Evolutionary conservation across 2,113 vertebrate genomes (phyloP).

Genomic region (western clawed frog (Xenopus tropicalis)): UCB_Xtro_10.0 CM004447.2:149764001-149764500

Average conservation of each 20-base stretch:
- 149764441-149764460: no score
- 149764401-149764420: no score
- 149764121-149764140: slow-evolving; percentile 20
- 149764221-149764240: not conserved
- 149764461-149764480: no score
- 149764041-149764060: slow-evolving; percentile 29
- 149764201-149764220: not conserved
- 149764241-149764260: not conserved
- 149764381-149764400: no score
- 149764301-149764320: no score
- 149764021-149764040: slow-evolving; percentile 6
- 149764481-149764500: no score
- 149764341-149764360: no score
- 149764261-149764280: not conserved
- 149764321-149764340: no score
- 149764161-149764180: not conserved
- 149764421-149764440: no score
- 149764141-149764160: not conserved
- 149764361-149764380: no score
- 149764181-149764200: not conserved
- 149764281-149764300: no score
- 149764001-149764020: slow-evolving; percentile 33
- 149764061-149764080: slow-evolving; percentile 24
- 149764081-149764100: slow-evolving; percentile 30
- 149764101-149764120: slow-evolving; percentile 14